phyloP scores from a whole-genome alignment of 2,797 vertebrate genomes.

The Decapterus maruadsi region DNA sequence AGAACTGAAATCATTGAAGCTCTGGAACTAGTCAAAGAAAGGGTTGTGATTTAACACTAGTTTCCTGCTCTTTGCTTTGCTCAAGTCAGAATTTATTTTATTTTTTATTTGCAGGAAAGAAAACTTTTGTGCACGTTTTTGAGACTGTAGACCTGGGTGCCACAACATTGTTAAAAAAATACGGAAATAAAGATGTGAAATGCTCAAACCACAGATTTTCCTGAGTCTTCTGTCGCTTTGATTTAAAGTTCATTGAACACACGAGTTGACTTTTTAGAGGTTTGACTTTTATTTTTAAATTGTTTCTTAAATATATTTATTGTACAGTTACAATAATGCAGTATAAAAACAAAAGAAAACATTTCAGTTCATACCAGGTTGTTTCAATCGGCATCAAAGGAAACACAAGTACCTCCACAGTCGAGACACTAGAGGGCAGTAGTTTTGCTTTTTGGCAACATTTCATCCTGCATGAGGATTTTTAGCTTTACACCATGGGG shows the following conservation, averaged over 20 bases:
- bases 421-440: conserved; percentile 82
- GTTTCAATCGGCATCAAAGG: conserved; percentile 59
- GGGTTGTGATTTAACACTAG: conserved; percentile 81
- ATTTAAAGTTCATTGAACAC: background rate
- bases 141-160: conserved; percentile 86
- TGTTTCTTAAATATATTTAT: conserved; percentile 85
- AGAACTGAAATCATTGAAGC: conserved; percentile 73
- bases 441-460: conserved; percentile 82
- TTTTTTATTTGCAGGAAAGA: conserved; percentile 85
- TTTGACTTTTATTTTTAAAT: conserved; percentile 78
- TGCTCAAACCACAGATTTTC: conserved; percentile 78
- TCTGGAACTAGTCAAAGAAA: conserved; percentile 80
- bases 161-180: conserved; percentile 85
- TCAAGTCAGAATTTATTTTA: conserved; percentile 80
- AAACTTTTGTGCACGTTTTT: conserved; percentile 86
- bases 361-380: conserved; percentile 59
- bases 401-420: conserved; percentile 64
- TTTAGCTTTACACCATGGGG: conserved; percentile 56
- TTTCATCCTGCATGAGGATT: conserved; percentile 55
- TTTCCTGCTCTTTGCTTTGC: conserved; percentile 87
- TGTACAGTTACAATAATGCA: conserved; percentile 83
- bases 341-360: conserved; percentile 77
- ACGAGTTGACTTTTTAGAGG: conserved; percentile 50
- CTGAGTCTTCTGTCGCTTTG: conserved; percentile 25
- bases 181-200: conserved; percentile 86